A percentile compares a stretch with the other conserved stretches of the same genome.
Evolutionary conservation across 2,888 invertebrate species (phyloP).

Genomic region (Heliconius aoede): DNA sequence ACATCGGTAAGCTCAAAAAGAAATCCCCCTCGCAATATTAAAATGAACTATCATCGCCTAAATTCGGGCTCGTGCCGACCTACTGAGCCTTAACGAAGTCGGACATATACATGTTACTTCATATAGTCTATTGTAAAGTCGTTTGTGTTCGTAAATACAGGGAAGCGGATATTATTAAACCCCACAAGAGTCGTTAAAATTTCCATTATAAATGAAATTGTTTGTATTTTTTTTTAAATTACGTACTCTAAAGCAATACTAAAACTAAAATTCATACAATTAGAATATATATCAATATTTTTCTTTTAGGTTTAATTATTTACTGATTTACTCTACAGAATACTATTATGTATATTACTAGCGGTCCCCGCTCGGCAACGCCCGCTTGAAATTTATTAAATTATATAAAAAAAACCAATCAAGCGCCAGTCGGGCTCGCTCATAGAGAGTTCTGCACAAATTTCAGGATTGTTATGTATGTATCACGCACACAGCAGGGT

Average conservation of each 20-base stretch:
- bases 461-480: too few species aligned
- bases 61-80: too few species aligned
- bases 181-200: slow-evolving; percentile 6
- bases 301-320: neutral
- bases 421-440: too few species aligned
- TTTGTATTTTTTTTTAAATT: neutral
- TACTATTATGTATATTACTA: too few species aligned
- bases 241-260: neutral
- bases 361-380: too few species aligned
- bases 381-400: too few species aligned
- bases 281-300: neutral
- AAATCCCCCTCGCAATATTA: too few species aligned
- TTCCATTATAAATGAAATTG: neutral
- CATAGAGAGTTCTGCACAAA: too few species aligned
- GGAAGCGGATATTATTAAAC: slow-evolving; percentile 2
- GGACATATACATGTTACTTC: neutral
- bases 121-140: neutral
- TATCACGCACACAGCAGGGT: too few species aligned
- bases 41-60: too few species aligned
- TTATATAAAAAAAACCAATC: too few species aligned
- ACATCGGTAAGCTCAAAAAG: neutral
- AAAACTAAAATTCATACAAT: neutral
- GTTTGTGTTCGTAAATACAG: neutral
- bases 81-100: neutral
- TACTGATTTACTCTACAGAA: neutral